These are phyloP conservation scores for Caenorhabditis tropicalis DNA, from an alignment of 1,140 invertebrate species.

Conservation along the genomic window DNA sequence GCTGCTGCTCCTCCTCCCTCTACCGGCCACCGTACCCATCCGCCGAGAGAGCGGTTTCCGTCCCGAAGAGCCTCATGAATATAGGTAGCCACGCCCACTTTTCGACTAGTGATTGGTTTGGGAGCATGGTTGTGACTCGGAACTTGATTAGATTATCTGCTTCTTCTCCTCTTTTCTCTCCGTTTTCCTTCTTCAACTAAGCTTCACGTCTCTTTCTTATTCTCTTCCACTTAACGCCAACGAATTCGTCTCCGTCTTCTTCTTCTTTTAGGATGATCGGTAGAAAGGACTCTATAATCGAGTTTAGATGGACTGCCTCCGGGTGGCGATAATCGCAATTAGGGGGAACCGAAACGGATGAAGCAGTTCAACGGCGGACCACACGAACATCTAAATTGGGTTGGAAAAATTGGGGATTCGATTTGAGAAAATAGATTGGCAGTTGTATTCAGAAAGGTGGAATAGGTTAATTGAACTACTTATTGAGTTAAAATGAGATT, in stretches of 20 bases:
- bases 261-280: neutral
- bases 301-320: neutral
- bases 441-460: too few relatives aligned
- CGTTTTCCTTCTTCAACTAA: conserved; percentile 4
- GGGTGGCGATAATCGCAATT: conserved; percentile 44
- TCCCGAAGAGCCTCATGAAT: neutral
- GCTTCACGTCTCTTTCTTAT: neutral
- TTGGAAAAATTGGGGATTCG: conserved; percentile 11
- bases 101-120: neutral
- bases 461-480: neutral
- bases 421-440: neutral
- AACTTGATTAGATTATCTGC: conserved; percentile 24
- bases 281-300: conserved; percentile 15
- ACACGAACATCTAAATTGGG: conserved; percentile 5
- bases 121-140: neutral
- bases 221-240: conserved; percentile 15
- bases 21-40: conserved; percentile 3
- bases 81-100: conserved; percentile 28
- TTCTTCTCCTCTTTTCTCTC: neutral
- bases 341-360: neutral
- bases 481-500: too few relatives aligned
- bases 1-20: neutral
- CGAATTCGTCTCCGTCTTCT: neutral
- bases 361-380: neutral
- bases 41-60: neutral